Evolutionary conservation across 2,888 invertebrate species (phyloP).

Genomic region (Xestobium rufovillosum): DNA sequence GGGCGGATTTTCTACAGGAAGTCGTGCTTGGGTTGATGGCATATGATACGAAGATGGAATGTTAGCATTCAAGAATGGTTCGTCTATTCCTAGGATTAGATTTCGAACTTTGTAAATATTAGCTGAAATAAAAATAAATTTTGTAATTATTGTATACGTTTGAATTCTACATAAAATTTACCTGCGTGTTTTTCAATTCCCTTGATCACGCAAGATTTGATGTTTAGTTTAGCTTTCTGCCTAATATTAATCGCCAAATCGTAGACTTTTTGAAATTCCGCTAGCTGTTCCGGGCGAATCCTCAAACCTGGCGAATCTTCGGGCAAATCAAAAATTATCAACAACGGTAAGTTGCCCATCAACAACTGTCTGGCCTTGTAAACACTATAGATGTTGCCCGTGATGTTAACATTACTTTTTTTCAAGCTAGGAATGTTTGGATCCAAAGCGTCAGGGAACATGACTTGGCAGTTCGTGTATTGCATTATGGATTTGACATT

Average conservation of each 20-base stretch:
- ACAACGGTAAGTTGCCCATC: conserved; percentile 80
- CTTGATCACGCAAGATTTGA: conserved; percentile 81
- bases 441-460: conserved; percentile 85
- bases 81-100: conserved; percentile 67
- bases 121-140: conserved; percentile 52
- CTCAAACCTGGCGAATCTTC: conserved; percentile 56
- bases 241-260: conserved; percentile 82
- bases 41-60: conserved; percentile 63
- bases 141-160: conserved; percentile 3
- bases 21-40: conserved; percentile 46
- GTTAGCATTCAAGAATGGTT: conserved; percentile 58
- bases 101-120: conserved; percentile 88
- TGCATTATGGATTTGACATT: conserved; percentile 84
- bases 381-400: conserved; percentile 82
- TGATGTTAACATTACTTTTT: conserved; percentile 86
- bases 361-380: conserved; percentile 85
- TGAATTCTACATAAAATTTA: conserved; percentile 34
- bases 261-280: conserved; percentile 66
- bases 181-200: conserved; percentile 83
- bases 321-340: conserved; percentile 89
- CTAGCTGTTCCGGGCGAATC: conserved; percentile 54
- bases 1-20: conserved; percentile 31
- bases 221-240: conserved; percentile 83
- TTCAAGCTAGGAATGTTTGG: conserved; percentile 78
- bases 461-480: conserved; percentile 78